Evolutionary conservation across 2,888 invertebrate species (phyloP).

Genomic region (Pollenia angustigena): DNA sequence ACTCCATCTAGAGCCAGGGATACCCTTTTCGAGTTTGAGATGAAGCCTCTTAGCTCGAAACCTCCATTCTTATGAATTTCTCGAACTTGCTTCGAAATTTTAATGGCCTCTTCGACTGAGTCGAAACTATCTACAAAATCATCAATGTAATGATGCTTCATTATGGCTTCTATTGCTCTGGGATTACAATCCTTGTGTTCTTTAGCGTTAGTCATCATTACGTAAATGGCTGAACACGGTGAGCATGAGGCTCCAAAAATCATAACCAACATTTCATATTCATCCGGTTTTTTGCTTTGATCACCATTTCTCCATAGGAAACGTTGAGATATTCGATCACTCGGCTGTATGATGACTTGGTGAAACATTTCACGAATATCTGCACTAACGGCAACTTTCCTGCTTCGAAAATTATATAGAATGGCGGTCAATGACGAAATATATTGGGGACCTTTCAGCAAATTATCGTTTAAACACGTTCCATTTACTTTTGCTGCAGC

Average conservation of each 20-base stretch:
- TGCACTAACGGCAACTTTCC: too few species aligned
- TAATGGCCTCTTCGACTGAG: conserved; percentile 42
- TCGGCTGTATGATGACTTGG: too few species aligned
- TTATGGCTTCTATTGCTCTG: conserved; percentile 60
- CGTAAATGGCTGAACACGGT: conserved; percentile 63
- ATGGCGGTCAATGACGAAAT: too few species aligned
- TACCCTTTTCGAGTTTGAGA: conserved; percentile 50
- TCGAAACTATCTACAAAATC: conserved; percentile 63
- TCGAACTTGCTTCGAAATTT: conserved; percentile 44
- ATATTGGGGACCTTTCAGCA: too few species aligned
- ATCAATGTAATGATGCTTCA: conserved; percentile 52
- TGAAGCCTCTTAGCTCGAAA: conserved; percentile 64
- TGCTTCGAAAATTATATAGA: too few species aligned
- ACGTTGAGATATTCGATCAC: too few species aligned
- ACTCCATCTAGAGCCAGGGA: conserved; percentile 40
- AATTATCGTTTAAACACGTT: too few species aligned
- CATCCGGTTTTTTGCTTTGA: conserved; percentile 24
- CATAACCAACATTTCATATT: conserved; percentile 71
- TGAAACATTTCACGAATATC: conserved; percentile 65
- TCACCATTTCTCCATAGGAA: conserved; percentile 67
- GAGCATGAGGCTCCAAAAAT: conserved; percentile 75
- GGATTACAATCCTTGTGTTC: conserved; percentile 37
- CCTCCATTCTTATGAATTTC: too few species aligned
- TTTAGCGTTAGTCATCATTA: conserved; percentile 64
- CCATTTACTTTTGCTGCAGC: conserved; percentile 77